A percentile compares a stretch with the other conserved stretches of the same genome.
These are phyloP conservation scores for Microctonus hyperodae DNA, from an alignment of 2,888 invertebrate species.

Conservation along the genomic window DNA sequence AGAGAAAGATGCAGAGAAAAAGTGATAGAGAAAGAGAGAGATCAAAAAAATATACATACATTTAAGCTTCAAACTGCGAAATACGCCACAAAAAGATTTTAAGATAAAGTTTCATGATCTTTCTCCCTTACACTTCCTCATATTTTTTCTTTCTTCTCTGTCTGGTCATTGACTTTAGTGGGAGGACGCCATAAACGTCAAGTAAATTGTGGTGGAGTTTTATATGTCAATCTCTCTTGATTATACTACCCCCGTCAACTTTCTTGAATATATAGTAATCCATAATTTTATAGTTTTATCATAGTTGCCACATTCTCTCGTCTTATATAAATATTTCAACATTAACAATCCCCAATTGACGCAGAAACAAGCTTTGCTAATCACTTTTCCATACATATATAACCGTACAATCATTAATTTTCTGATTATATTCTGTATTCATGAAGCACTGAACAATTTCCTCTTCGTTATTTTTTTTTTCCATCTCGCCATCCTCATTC, in stretches of 20 bases:
- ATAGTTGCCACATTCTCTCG: not conserved
- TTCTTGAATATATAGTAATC: constrained; percentile 16
- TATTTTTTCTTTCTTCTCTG: not conserved
- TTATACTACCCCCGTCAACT: constrained; percentile 16
- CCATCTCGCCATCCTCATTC: not conserved
- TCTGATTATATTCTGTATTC: not conserved
- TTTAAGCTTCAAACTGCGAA: constrained; percentile 1
- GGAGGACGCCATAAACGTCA: constrained; percentile 25
- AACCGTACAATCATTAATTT: too few relatives aligned
- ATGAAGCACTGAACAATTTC: not conserved
- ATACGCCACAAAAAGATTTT: constrained; percentile 29
- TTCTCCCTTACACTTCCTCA: not conserved
- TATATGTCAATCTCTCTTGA: constrained; percentile 28
- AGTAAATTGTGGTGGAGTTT: constrained; percentile 6
- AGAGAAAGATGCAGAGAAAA: constrained; percentile 10
- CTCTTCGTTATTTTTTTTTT: not conserved
- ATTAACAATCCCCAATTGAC: not conserved
- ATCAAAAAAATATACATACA: not conserved
- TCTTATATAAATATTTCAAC: constrained; percentile 2
- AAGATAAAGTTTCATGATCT: constrained; percentile 31
- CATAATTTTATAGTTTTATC: constrained; percentile 29
- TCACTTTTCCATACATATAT: not conserved
- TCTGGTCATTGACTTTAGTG: constrained; percentile 15
- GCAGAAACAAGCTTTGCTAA: too few relatives aligned
- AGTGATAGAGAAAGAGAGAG: not conserved